These are phyloP conservation scores for Spondyliosoma cantharus DNA, from an alignment of 2,797 vertebrate species.

Conservation along the genomic window DNA sequence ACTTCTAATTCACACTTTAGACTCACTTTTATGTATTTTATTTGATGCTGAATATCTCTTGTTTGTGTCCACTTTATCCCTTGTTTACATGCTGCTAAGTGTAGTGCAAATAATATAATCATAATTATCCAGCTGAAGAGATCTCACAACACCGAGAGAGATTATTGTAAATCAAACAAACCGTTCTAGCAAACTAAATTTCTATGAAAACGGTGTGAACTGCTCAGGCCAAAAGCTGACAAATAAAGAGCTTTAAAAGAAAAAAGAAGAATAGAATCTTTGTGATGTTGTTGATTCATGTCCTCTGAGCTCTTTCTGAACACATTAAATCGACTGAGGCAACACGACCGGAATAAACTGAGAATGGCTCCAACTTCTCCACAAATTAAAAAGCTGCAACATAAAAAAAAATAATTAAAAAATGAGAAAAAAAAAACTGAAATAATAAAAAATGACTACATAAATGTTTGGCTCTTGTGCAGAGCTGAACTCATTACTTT, in stretches of 20 bases:
- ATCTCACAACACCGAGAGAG: neutral
- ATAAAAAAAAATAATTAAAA: constrained; percentile 31
- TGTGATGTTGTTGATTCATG: neutral
- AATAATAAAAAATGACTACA: neutral
- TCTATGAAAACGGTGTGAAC: neutral
- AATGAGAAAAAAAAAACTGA: constrained; percentile 3
- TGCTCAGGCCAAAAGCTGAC: neutral
- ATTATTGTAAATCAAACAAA: constrained; percentile 30
- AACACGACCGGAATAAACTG: constrained; percentile 3
- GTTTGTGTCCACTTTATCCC: neutral
- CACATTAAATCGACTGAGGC: constrained; percentile 1
- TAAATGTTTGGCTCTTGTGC: constrained; percentile 8
- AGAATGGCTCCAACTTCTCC: constrained; percentile 3
- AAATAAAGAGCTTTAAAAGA: neutral
- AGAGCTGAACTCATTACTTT: constrained; percentile 34
- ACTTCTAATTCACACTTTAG: neutral
- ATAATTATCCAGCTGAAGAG: neutral
- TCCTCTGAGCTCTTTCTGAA: neutral
- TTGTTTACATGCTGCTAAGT: neutral
- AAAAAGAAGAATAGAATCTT: neutral
- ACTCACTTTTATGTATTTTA: neutral
- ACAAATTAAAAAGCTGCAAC: constrained; percentile 38
- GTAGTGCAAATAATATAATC: neutral
- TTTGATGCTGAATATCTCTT: neutral
- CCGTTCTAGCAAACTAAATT: constrained; percentile 13